Evolutionary conservation across 2,888 invertebrate species (phyloP).

Genomic region (Drosophila sordidula): DNA sequence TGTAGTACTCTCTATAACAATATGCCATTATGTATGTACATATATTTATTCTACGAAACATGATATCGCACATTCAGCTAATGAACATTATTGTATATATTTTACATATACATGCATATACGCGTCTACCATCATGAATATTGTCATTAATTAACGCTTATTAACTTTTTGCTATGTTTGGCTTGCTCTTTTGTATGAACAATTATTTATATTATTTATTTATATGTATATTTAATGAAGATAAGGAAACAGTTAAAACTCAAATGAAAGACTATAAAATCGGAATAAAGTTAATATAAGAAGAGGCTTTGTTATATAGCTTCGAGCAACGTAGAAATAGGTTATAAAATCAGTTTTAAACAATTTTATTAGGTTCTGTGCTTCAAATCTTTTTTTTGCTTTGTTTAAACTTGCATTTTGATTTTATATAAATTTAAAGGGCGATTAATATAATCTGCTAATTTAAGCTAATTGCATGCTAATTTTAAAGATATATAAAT

Average conservation of each 20-base stretch:
- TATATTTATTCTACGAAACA: slow-evolving; percentile 35
- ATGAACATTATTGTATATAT: slow-evolving; percentile 48
- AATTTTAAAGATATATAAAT: neutral
- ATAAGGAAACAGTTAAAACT: neutral
- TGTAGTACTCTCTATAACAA: slow-evolving; percentile 30
- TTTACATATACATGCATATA: slow-evolving; percentile 20
- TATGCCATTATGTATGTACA: slow-evolving; percentile 30
- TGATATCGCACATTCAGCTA: slow-evolving; percentile 45
- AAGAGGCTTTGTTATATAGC: too few relatives aligned
- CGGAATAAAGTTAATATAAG: too few relatives aligned
- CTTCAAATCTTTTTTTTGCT: neutral
- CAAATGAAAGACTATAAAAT: too few relatives aligned
- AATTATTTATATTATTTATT: slow-evolving; percentile 8
- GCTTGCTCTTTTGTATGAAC: slow-evolving; percentile 38
- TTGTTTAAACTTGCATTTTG: neutral
- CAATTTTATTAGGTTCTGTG: too few relatives aligned
- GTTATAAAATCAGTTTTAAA: neutral
- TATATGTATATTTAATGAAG: slow-evolving; percentile 14
- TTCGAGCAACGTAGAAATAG: neutral
- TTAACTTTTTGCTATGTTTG: slow-evolving; percentile 52
- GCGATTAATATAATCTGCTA: neutral
- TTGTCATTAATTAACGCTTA: slow-evolving; percentile 53
- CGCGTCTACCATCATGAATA: slow-evolving; percentile 28
- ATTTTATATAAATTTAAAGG: neutral
- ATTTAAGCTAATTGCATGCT: slow-evolving; percentile 10